Evolutionary conservation across 1,140 invertebrate genomes (phyloP).

Genomic region (Drosophila nannoptera): DNA sequence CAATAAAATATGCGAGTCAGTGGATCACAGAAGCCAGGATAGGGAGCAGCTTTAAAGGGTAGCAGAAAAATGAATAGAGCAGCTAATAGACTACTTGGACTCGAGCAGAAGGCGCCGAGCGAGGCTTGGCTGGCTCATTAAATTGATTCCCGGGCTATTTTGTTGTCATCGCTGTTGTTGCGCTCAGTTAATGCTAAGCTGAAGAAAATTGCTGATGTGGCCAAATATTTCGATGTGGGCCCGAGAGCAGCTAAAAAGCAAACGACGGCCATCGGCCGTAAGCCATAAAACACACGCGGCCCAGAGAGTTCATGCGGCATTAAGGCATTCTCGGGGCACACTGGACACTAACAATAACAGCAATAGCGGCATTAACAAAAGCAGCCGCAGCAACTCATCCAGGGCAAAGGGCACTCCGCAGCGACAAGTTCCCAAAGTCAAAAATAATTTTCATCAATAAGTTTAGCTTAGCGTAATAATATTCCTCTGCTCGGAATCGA

Average conservation of each 20-base stretch:
- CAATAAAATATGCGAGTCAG: conserved; percentile 31
- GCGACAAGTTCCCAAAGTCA: background rate
- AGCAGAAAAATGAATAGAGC: conserved; percentile 54
- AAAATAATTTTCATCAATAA: background rate
- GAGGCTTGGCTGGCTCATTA: conserved; percentile 61
- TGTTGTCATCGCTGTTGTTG: conserved; percentile 2
- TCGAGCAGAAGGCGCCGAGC: conserved; percentile 55
- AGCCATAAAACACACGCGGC: conserved; percentile 75
- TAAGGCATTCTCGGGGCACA: conserved; percentile 48
- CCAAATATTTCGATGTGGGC: conserved; percentile 30
- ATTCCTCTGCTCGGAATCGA: background rate
- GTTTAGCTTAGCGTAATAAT: too few species aligned
- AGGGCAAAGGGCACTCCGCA: background rate
- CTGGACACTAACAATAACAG: conserved; percentile 39
- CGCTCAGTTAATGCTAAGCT: conserved; percentile 22
- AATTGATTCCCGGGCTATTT: conserved; percentile 40
- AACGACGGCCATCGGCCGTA: conserved; percentile 56
- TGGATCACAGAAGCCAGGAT: conserved; percentile 17
- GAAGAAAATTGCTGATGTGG: conserved; percentile 62
- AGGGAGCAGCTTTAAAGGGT: conserved; percentile 9
- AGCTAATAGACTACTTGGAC: conserved; percentile 64
- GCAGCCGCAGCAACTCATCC: background rate
- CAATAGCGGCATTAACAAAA: conserved; percentile 2
- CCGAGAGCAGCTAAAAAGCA: conserved; percentile 49
- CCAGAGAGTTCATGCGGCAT: conserved; percentile 67